Evolutionary conservation across 2,888 invertebrate genomes (phyloP).

Genomic region (Trissonchulus sp.): DNA sequence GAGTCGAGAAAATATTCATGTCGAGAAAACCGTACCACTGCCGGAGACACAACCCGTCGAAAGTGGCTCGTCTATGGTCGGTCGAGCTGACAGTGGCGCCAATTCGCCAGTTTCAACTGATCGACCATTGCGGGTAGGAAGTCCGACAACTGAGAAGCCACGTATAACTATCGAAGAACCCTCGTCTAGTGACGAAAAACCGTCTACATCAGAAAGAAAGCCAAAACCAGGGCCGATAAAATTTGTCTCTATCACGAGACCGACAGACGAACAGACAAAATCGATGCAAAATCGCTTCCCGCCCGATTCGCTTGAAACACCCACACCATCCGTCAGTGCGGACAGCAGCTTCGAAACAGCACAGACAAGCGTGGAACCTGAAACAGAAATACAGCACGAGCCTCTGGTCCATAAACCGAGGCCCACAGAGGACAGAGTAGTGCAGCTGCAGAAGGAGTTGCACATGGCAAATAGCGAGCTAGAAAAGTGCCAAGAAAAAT

Average conservation of each 20-base stretch:
- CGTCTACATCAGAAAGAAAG: not conserved
- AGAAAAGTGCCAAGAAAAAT: too few species aligned
- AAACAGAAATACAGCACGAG: too few species aligned
- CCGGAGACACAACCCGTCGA: not conserved
- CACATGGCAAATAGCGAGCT: not conserved
- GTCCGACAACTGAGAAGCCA: too few species aligned
- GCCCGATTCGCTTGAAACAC: not conserved
- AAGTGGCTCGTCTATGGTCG: too few species aligned
- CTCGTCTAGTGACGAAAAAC: not conserved
- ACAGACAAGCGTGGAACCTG: too few species aligned
- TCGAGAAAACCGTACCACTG: not conserved
- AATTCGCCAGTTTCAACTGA: not conserved
- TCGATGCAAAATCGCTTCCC: not conserved
- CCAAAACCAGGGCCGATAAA: too few species aligned
- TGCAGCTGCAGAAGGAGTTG: constrained; percentile 1
- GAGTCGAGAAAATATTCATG: not conserved
- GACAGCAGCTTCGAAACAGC: too few species aligned
- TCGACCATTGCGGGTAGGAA: too few species aligned
- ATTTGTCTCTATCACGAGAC: too few species aligned
- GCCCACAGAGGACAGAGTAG: not conserved
- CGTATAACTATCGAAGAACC: not conserved
- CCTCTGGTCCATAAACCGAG: not conserved
- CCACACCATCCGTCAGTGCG: not conserved
- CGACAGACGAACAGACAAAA: too few species aligned
- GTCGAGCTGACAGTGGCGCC: not conserved